phyloP scores from a whole-genome alignment of 2,888 invertebrate genomes.

The Magallana nippona region DNA sequence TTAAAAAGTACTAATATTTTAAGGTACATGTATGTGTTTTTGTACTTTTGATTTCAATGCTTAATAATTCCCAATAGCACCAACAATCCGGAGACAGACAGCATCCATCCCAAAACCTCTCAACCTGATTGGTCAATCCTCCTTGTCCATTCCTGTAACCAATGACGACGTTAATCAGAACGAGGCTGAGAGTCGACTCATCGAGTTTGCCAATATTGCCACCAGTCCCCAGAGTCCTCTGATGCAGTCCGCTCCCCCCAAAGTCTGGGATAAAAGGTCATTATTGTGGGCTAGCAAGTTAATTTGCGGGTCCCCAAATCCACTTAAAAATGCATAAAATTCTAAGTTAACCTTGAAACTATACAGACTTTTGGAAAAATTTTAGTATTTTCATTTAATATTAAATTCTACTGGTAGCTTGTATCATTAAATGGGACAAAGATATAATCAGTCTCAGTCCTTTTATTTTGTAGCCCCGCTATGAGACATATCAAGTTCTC shows the following conservation, averaged over 20 bases:
- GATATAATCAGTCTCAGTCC: not conserved
- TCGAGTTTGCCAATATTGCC: slow-evolving; percentile 78
- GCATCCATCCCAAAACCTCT: not conserved
- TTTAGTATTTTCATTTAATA: too few relatives aligned
- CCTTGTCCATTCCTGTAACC: not conserved
- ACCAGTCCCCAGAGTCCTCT: slow-evolving; percentile 79
- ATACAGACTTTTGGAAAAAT: too few relatives aligned
- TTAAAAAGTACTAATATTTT: too few relatives aligned
- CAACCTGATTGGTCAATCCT: slow-evolving; percentile 3
- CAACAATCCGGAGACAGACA: not conserved
- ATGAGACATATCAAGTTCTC: slow-evolving; percentile 1
- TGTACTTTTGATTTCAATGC: not conserved
- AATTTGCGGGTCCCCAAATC: too few relatives aligned
- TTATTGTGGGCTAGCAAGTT: too few relatives aligned
- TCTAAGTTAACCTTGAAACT: too few relatives aligned
- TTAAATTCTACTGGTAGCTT: too few relatives aligned
- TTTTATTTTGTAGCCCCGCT: not conserved
- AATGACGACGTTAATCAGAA: not conserved
- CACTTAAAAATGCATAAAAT: too few relatives aligned
- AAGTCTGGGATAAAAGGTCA: slow-evolving; percentile 62
- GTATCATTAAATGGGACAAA: not conserved
- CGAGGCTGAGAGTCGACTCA: slow-evolving; percentile 54
- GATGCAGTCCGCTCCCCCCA: slow-evolving; percentile 63
- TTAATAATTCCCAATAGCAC: not conserved
- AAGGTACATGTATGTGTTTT: too few relatives aligned